A percentile compares a stretch with the other conserved stretches of the same genome.
These are phyloP conservation scores for fruit fly (Drosophila melanogaster) DNA, from an alignment of 1,140 invertebrate genomes.

Conservation along the genomic window Release_6_plus_ISO1_MT NT_033777.3:31647501-31648000, in stretches of 20 bases:
- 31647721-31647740: neutral
- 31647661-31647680: conserved; percentile 48
- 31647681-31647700: conserved; percentile 60
- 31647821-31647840: conserved; percentile 82
- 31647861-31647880: conserved; percentile 82
- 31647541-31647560: conserved; percentile 31
- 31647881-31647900: conserved; percentile 83
- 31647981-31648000: neutral
- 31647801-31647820: conserved; percentile 78
- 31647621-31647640: conserved; percentile 79
- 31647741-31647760: neutral
- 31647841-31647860: conserved; percentile 82
- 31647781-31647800: conserved; percentile 49
- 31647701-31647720: neutral
- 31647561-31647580: conserved; percentile 13
- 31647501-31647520: neutral
- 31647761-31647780: neutral
- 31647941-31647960: conserved; percentile 13
- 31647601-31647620: conserved; percentile 78
- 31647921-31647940: neutral
- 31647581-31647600: conserved; percentile 70
- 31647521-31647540: conserved; percentile 37
- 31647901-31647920: conserved; percentile 67
- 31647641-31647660: conserved; percentile 43
- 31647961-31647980: conserved; percentile 8